These are phyloP conservation scores for Hetaerina titia DNA, from an alignment of 2,888 invertebrate genomes.

Conservation along the genomic window DNA sequence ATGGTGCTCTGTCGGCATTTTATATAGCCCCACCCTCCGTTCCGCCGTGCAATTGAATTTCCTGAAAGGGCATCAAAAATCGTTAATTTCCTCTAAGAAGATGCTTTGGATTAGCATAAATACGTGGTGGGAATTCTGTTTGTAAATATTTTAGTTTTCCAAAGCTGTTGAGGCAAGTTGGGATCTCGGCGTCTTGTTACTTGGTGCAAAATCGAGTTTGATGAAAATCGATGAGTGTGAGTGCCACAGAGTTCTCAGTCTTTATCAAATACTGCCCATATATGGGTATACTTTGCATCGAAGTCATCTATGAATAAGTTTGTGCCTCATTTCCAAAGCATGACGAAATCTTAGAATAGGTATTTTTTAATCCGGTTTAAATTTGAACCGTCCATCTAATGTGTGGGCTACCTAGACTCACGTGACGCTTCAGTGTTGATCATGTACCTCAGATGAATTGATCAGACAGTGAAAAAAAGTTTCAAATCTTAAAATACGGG, in stretches of 20 bases:
- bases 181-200: not conserved
- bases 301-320: no score
- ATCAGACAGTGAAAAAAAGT: no score
- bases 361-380: no score
- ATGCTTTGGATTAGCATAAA: not conserved
- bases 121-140: not conserved
- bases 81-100: not conserved
- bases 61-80: slow-evolving; percentile 18
- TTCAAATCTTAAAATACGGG: no score
- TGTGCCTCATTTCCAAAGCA: no score
- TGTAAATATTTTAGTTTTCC: not conserved
- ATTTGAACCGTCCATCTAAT: no score
- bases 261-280: not conserved
- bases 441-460: no score
- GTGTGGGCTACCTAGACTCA: no score
- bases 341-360: no score
- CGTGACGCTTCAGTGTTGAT: no score
- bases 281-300: no score
- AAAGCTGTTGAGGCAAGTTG: not conserved
- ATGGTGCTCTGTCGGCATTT: not conserved
- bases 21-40: not conserved
- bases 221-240: not conserved
- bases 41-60: slow-evolving; percentile 15
- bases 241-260: not conserved
- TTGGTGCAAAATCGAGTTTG: not conserved